Conservation (phyloP, 1,140 invertebrate species). For the Ooceraea biroi region DNA sequence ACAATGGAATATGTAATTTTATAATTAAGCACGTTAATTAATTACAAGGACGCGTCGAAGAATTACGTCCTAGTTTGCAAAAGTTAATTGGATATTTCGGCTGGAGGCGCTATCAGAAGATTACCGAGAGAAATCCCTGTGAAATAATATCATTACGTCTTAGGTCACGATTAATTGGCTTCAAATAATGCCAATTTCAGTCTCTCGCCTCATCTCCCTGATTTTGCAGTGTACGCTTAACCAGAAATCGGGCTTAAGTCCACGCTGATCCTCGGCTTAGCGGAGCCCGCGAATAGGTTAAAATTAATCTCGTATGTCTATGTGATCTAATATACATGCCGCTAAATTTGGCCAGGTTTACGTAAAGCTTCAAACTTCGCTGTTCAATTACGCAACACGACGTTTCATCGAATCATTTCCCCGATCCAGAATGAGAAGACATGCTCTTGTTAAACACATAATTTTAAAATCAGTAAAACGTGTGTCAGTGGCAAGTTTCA, state of each 20-base stretch:
- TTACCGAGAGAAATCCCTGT: conserved; percentile 1
- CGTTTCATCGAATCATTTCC: conserved; percentile 13
- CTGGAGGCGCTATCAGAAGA: neutral
- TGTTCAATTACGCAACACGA: conserved; percentile 63
- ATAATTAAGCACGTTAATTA: conserved; percentile 43
- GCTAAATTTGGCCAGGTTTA: conserved; percentile 66
- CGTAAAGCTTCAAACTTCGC: conserved; percentile 60
- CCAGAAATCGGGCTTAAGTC: conserved; percentile 38
- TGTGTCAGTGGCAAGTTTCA: neutral
- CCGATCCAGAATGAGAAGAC: conserved; percentile 28
- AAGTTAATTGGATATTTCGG: conserved; percentile 52
- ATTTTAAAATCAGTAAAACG: conserved; percentile 48
- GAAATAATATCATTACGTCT: conserved; percentile 39
- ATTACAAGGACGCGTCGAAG: conserved; percentile 12
- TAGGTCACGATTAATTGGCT: conserved; percentile 41
- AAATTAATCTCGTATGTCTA: conserved; percentile 56
- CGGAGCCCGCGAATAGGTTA: conserved; percentile 37
- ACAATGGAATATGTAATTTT: conserved; percentile 22
- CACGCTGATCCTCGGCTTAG: conserved; percentile 47
- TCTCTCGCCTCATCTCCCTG: conserved; percentile 28
- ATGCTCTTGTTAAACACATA: conserved; percentile 47
- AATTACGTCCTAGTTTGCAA: conserved; percentile 13
- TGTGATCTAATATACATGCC: conserved; percentile 62
- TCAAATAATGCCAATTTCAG: conserved; percentile 47
- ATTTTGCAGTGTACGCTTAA: conserved; percentile 42